phyloP scores from a whole-genome alignment of 2,888 invertebrate genomes.

The Dryomyza anilis region DNA sequence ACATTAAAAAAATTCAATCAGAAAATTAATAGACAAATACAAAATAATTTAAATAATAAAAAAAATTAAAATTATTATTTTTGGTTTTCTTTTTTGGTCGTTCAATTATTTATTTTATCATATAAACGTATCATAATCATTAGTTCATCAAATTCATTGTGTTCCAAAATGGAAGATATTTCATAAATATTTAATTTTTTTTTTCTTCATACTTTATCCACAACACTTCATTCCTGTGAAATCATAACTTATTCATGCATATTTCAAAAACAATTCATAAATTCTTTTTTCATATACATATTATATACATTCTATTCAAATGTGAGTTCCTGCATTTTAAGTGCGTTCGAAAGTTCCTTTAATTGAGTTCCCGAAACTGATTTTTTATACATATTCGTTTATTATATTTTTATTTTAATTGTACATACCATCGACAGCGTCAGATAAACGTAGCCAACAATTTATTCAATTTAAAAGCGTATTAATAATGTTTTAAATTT shows the following conservation, averaged over 20 bases:
- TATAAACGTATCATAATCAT: constrained; percentile 39
- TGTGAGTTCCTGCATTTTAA: constrained; percentile 35
- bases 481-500: neutral
- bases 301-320: neutral
- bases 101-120: constrained; percentile 32
- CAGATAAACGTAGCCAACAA: constrained; percentile 10
- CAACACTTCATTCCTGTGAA: neutral
- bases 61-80: constrained; percentile 35
- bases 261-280: no score
- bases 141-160: constrained; percentile 49
- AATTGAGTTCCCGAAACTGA: constrained; percentile 51
- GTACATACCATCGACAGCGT: constrained; percentile 21
- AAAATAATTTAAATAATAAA: constrained; percentile 40
- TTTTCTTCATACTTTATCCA: neutral
- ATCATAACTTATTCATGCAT: no score
- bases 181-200: neutral
- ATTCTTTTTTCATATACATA: neutral
- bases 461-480: neutral
- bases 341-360: constrained; percentile 57
- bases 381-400: neutral
- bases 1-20: constrained; percentile 33
- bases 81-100: constrained; percentile 40
- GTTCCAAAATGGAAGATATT: constrained; percentile 30
- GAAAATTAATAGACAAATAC: constrained; percentile 32
- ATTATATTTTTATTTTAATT: constrained; percentile 21